phyloP scores from a whole-genome alignment of 1,140 invertebrate species.

The Cheumatopsyche charites region DNA sequence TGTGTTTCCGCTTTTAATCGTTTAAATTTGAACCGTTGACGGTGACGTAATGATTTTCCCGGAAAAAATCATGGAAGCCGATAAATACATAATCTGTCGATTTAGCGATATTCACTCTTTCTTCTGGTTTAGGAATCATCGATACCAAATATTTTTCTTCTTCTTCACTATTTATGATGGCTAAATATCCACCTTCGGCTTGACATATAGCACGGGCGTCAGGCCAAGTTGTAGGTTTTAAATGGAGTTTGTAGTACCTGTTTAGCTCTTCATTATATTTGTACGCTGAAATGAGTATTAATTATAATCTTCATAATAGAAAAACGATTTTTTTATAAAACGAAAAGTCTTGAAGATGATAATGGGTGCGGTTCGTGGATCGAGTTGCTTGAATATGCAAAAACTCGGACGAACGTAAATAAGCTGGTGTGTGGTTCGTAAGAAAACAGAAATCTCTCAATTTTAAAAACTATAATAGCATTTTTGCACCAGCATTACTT shows the following conservation, averaged over 20 bases:
- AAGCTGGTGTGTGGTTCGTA: too few species aligned
- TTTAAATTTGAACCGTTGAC: background rate
- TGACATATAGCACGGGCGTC: constrained; percentile 36
- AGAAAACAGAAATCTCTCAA: too few species aligned
- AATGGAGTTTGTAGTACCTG: constrained; percentile 7
- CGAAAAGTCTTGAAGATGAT: background rate
- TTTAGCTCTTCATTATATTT: background rate
- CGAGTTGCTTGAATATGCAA: too few species aligned
- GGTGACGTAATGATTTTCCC: background rate
- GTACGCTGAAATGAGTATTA: background rate
- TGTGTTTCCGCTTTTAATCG: background rate
- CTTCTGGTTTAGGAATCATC: background rate
- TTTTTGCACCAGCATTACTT: too few species aligned
- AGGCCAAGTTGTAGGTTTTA: constrained; percentile 24
- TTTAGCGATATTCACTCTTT: background rate
- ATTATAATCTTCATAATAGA: background rate
- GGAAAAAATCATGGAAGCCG: constrained; percentile 15
- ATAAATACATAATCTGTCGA: background rate
- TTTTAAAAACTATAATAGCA: too few species aligned
- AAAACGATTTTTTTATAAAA: background rate
- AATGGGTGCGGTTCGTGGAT: background rate
- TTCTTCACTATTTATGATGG: constrained; percentile 36
- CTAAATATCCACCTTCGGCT: constrained; percentile 42
- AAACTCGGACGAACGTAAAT: too few species aligned
- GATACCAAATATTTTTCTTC: constrained; percentile 24